Evolutionary conservation across 2,113 vertebrate genomes (phyloP), one percentile per base, ranked within the genome.

Genomic region (Tursiops truncatus): DNA sequence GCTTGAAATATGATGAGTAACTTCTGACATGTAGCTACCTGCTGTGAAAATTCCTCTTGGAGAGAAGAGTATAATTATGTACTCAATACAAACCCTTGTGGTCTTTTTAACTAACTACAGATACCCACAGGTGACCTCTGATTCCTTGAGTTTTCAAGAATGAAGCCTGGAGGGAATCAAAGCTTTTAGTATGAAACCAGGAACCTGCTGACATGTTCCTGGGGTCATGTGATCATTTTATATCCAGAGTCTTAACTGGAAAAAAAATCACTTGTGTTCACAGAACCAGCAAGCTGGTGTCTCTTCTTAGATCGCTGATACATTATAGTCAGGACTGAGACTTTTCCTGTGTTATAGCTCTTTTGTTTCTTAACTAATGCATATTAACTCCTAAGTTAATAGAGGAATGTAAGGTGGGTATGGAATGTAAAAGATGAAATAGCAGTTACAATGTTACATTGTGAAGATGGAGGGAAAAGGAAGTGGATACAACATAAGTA

Each of bases 111-210:
- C 3, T 94, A 50, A 96, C 44, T 84, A 2, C 62, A 10, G n/a
- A 82, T 74, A 92, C 33, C 53, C 41, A 8, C 2, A 21, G 8
- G 33, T 76, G 80, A 95, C 67, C 71, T 96, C 80, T 93, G 88
- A 68, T 67, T 91, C 47, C 36, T 88, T 92, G n/a, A 81, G 21
- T 44, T 89, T 94, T 96, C 20, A 31, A 80, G 80, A 82, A 68
- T 65, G 33, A 93, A 65, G 86, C n/a, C 25, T 86, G 41, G 50
- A 91, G 62, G 47, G 38, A 94, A 93, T 82, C 62, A 95, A 88
- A 94, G 23, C 38, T 94, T 96, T 81, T 91, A 60, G 41, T 73
- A 74, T 63, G 68, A 81, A 97, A 82, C 36, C 71, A 79, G 36
- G 56, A 93, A 95, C 33, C 53, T 89, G 41, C 26, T 95, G 33